Evolutionary conservation across 23 tunicate species (phyloP).

Genomic region (Trididemnum miniatum): DNA sequence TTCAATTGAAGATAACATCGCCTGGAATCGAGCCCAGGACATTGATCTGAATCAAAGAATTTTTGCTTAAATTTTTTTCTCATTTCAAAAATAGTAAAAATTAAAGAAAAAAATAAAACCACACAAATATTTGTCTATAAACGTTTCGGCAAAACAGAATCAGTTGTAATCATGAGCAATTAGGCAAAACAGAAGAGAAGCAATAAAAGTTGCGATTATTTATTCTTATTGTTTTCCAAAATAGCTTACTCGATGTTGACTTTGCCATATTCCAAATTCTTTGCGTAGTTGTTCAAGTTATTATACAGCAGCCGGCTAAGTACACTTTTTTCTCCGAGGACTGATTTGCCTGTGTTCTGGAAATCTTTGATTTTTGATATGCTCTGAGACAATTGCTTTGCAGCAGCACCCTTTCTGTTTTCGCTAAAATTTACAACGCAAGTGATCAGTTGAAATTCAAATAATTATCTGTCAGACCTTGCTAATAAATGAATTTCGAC

Average conservation of each 20-base stretch:
- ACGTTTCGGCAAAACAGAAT: no score
- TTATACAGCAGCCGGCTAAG: not conserved
- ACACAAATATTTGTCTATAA: no score
- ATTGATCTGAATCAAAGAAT: not conserved
- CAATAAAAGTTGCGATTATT: no score
- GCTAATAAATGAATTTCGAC: no score
- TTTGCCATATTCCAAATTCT: slow-evolving; percentile 20
- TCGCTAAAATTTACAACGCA: no score
- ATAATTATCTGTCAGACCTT: no score
- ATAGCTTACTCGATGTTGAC: no score
- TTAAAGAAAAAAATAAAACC: no score
- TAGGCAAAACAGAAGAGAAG: no score
- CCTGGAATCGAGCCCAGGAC: slow-evolving; percentile 19
- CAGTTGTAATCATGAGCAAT: no score
- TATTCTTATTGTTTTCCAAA: no score
- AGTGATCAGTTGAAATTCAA: no score
- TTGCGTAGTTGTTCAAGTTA: not conserved
- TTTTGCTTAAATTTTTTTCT: not conserved
- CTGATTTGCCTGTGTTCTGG: not conserved
- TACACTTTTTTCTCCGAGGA: not conserved
- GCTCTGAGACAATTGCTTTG: not conserved
- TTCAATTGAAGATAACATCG: slow-evolving; percentile 52
- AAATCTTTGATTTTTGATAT: not conserved
- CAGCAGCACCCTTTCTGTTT: not conserved
- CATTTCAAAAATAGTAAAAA: not conserved